phyloP scores from a whole-genome alignment of 2,888 invertebrate species.

The Doris montereyensis region DNA sequence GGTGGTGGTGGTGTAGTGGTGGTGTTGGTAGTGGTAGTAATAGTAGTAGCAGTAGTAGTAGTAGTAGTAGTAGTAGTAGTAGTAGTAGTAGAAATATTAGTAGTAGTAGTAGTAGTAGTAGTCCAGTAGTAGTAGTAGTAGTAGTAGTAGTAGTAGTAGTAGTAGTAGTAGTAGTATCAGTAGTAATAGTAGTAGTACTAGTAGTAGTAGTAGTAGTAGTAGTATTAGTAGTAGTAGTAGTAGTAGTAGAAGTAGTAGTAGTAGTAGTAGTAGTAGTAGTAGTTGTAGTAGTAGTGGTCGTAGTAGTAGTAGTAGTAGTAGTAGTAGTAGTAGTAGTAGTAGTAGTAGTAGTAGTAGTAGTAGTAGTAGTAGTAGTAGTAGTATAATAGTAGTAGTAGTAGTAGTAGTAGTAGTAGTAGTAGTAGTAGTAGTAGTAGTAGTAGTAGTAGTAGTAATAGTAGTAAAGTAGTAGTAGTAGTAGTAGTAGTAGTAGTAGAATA shows the following conservation, averaged over 20 bases:
- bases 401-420: neutral
- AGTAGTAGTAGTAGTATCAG: conserved; percentile 4
- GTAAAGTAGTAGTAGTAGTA: neutral
- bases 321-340: neutral
- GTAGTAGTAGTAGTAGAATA: neutral
- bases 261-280: conserved; percentile 26
- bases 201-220: conserved; percentile 24
- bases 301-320: conserved; percentile 12
- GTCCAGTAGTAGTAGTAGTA: conserved; percentile 18
- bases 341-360: neutral
- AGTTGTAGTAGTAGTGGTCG: conserved; percentile 13
- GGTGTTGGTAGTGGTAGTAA: neutral
- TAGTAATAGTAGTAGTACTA: conserved; percentile 22
- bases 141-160: conserved; percentile 4
- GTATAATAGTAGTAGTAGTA: neutral
- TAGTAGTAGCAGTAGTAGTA: neutral
- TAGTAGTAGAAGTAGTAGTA: conserved; percentile 21
- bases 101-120: conserved; percentile 17
- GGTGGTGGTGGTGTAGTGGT: neutral
- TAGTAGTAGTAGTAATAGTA: neutral
- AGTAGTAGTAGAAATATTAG: neutral
- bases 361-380: neutral
- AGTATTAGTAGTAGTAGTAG: conserved; percentile 25
- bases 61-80: neutral
- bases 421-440: neutral